A percentile compares a stretch with the other conserved stretches of the same genome.
Evolutionary conservation across 2,113 vertebrate species (phyloP).

Genomic region (Oceanites oceanicus): DNA sequence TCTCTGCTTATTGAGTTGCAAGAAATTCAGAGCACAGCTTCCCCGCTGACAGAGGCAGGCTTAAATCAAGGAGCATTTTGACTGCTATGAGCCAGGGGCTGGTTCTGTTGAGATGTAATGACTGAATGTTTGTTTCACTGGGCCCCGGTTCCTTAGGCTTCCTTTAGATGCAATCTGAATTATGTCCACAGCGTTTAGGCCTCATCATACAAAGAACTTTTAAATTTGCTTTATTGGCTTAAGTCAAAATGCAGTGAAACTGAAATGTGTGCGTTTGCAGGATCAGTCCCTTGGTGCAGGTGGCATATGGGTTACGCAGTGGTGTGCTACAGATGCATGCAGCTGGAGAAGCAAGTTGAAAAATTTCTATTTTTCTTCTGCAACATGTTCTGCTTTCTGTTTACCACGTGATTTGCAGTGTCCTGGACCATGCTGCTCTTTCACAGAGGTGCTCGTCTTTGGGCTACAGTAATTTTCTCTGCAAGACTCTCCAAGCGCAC

Average conservation of each 20-base stretch:
- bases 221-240: not conserved
- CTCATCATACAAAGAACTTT: not conserved
- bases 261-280: not conserved
- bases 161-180: not conserved
- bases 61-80: not conserved
- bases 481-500: not conserved
- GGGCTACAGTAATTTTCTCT: not conserved
- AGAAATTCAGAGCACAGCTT: not conserved
- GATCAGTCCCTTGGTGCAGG: not conserved
- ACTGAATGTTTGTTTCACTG: not conserved
- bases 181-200: not conserved
- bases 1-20: not conserved
- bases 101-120: not conserved
- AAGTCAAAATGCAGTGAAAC: not conserved
- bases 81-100: not conserved
- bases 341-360: not conserved
- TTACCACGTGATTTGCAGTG: not conserved
- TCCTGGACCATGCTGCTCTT: not conserved
- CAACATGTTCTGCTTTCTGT: not conserved
- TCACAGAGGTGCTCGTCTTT: not conserved
- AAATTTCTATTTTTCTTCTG: not conserved
- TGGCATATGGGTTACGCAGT: fast-evolving
- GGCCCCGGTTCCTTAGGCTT: not conserved
- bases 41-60: not conserved
- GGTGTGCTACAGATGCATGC: not conserved